Percentiles rank a stretch among this genome's conserved stretches.
Conservation (phyloP, 2,797 vertebrate genomes). For the Lates japonicus region DNA sequence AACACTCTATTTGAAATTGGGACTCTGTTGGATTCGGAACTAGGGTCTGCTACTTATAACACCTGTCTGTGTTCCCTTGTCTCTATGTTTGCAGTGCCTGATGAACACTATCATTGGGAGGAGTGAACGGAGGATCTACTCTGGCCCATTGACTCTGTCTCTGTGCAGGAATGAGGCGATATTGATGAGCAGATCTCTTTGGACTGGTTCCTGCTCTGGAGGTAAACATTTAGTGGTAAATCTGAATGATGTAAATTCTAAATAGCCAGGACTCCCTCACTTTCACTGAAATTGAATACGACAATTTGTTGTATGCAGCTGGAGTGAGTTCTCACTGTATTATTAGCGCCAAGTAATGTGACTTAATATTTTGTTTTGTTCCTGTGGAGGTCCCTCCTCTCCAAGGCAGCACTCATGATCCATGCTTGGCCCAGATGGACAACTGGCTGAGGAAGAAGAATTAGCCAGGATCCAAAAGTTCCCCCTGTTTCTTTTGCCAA, state of each 20-base stretch:
- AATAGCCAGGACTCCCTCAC: too few species aligned
- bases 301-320: too few species aligned
- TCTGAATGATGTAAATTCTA: too few species aligned
- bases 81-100: conserved; percentile 40
- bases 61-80: background rate
- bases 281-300: too few species aligned
- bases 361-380: background rate
- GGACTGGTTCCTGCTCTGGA: conserved; percentile 90
- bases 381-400: background rate
- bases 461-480: conserved; percentile 42
- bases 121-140: conserved; percentile 69
- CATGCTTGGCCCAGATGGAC: conserved; percentile 84
- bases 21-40: too few species aligned
- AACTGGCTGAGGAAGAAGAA: conserved; percentile 88
- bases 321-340: background rate
- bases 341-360: background rate
- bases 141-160: conserved; percentile 89
- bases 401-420: too few species aligned
- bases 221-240: conserved; percentile 30
- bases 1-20: too few species aligned
- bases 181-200: conserved; percentile 83
- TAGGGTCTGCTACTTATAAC: background rate
- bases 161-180: conserved; percentile 74
- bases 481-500: conserved; percentile 87
- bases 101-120: conserved; percentile 56